Conservation (phyloP, 2,888 invertebrate genomes). For the Perithous albicinctus region DNA sequence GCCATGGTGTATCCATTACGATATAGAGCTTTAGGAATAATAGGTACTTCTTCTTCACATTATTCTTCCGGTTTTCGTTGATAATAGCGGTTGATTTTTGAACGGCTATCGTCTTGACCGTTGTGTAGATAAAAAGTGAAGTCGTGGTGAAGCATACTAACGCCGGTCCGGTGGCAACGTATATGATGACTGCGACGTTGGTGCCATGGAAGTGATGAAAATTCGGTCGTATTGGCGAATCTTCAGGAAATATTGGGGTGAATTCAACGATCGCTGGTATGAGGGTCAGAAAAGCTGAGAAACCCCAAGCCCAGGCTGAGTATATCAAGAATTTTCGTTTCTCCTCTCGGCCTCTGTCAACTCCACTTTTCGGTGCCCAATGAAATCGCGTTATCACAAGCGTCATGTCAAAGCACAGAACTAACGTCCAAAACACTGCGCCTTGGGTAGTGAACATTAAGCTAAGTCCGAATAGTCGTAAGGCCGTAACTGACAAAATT, state of each 20-base stretch:
- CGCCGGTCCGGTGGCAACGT: slow-evolving; percentile 71
- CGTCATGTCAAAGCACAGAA: slow-evolving; percentile 80
- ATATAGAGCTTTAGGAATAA: slow-evolving; percentile 75
- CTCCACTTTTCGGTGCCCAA: slow-evolving; percentile 72
- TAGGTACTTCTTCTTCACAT: slow-evolving; percentile 73
- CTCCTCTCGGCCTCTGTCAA: slow-evolving; percentile 70
- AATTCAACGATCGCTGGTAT: slow-evolving; percentile 75
- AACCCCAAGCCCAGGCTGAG: slow-evolving; percentile 71
- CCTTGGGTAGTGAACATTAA: slow-evolving; percentile 76
- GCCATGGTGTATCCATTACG: slow-evolving; percentile 77
- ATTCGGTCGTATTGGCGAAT: slow-evolving; percentile 75
- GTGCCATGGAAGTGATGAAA: slow-evolving; percentile 72
- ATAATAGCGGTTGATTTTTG: slow-evolving; percentile 69
- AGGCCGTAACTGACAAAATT: slow-evolving; percentile 53
- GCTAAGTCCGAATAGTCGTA: slow-evolving; percentile 71
- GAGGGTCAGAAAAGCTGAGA: slow-evolving; percentile 66
- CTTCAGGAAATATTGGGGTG: slow-evolving; percentile 72
- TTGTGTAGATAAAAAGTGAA: slow-evolving; percentile 75
- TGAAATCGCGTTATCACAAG: slow-evolving; percentile 78
- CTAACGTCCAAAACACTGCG: slow-evolving; percentile 77
- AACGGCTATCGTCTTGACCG: slow-evolving; percentile 73
- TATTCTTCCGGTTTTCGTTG: slow-evolving; percentile 68
- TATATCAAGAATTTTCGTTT: slow-evolving; percentile 74
- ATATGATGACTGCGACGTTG: slow-evolving; percentile 71
- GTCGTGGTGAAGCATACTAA: slow-evolving; percentile 70